Base-by-base conservation (phyloP, 2,797 vertebrate genomes). In the Scomberomorus guttatus region DNA sequence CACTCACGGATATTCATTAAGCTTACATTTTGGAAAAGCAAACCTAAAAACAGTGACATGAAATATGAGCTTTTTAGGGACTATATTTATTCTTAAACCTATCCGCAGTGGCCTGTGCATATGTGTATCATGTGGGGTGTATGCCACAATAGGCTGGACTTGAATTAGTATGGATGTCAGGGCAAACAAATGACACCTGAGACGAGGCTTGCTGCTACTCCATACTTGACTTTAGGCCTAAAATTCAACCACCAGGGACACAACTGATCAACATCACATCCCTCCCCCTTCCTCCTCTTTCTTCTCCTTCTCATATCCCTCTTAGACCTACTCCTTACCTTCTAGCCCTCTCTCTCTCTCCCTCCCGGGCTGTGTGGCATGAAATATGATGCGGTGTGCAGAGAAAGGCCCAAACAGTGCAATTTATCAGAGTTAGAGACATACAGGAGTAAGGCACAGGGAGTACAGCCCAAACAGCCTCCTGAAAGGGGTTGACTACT, bases 351-450 rank as follows among this genome's bases (percentile, higher is more conserved):
- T 27, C 52, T 57, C 56, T 39, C 39, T 42, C 39, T 67, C 59
- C 65, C 27, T 78, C 58, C 66, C 73, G 65, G 24, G 65, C 76
- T 80, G 69, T 57, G 59, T 64, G 62, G 70, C 63, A 82, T 90
- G 89, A 87, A 91, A 93, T 92, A 81, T 88, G 88, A 90, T 89
- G 56, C 32, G 32, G 67, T 64, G 80, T 82, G 69, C 72, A 81
- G 85, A 81, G 83, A 86, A 85, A 89, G 78, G 74, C 81, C 78
- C 75, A 88, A 91, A 90, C 72, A 88, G 80, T 32, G 82, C 85
- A 78, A 95, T 93, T 93, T 90, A 87, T 95, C 92, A 90, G 84
- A 64, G 80, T 92, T 89, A 90, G 77, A 85, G 73, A 70, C 77
- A 65, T 44, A 79, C 64, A 64, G 62, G 61, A 81, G 63, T 48